phyloP scores from a whole-genome alignment of 2,888 invertebrate species.

The Napeogenes sylphis region DNA sequence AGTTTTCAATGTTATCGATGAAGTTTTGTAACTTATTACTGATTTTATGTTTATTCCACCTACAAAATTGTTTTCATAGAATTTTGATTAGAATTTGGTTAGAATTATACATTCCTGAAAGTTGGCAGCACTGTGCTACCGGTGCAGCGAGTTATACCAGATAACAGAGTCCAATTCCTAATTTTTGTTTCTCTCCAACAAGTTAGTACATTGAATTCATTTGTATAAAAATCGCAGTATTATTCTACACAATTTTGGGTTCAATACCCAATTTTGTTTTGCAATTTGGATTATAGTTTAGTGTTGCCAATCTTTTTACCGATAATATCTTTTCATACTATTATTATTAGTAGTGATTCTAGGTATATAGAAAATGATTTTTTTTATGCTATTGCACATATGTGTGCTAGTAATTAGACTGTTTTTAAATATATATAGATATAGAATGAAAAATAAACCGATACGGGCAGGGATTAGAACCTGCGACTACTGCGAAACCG shows the following conservation, averaged over 20 bases:
- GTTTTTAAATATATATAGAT: too few relatives aligned
- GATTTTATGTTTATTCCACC: slow-evolving; percentile 64
- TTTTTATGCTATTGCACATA: too few relatives aligned
- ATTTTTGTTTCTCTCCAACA: slow-evolving; percentile 35
- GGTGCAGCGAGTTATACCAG: slow-evolving; percentile 39
- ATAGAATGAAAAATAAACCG: too few relatives aligned
- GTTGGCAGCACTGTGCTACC: slow-evolving; percentile 52
- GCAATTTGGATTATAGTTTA: slow-evolving; percentile 9
- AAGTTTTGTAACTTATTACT: slow-evolving; percentile 62
- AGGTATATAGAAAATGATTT: too few relatives aligned
- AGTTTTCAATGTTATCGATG: slow-evolving; percentile 57
- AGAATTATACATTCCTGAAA: slow-evolving; percentile 60
- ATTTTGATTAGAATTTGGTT: slow-evolving; percentile 67
- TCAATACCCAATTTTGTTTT: background rate
- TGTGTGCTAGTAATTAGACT: too few relatives aligned
- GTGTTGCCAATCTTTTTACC: too few relatives aligned
- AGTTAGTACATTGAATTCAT: slow-evolving; percentile 29
- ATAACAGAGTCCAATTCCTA: slow-evolving; percentile 32
- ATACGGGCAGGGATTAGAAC: too few relatives aligned
- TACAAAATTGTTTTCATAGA: slow-evolving; percentile 70
- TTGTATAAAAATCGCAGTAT: slow-evolving; percentile 15
- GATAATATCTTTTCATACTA: too few relatives aligned
- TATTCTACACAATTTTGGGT: slow-evolving; percentile 3
- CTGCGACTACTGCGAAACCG: too few relatives aligned
- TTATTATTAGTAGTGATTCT: too few relatives aligned